Evolutionary conservation across 2,797 vertebrate species (phyloP).

Genomic region (Oophaga sylvatica): DNA sequence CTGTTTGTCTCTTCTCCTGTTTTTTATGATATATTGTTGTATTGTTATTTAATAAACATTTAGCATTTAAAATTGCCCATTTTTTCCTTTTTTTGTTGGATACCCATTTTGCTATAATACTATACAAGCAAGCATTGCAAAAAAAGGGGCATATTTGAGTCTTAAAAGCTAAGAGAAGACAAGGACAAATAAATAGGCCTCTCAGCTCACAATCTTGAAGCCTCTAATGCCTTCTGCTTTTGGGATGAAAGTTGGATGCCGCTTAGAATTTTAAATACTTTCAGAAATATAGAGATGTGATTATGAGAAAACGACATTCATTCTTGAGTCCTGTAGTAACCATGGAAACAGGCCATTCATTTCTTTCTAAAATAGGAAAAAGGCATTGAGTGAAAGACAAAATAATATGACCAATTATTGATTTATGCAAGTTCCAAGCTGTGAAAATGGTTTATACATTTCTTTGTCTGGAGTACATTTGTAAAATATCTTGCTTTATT

Average conservation of each 20-base stretch:
- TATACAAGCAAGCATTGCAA: neutral
- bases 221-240: conserved; percentile 19
- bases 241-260: conserved; percentile 34
- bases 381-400: conserved; percentile 43
- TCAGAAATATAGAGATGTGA: conserved; percentile 50
- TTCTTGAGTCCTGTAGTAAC: conserved; percentile 46
- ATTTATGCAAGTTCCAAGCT: conserved; percentile 57
- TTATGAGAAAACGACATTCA: conserved; percentile 43
- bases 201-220: neutral
- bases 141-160: neutral
- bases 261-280: conserved; percentile 51
- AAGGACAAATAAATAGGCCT: neutral
- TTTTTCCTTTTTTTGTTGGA: too few species aligned
- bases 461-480: conserved; percentile 52
- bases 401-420: conserved; percentile 59
- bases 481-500: conserved; percentile 47
- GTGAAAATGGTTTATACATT: conserved; percentile 49
- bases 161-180: neutral
- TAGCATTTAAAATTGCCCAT: too few species aligned
- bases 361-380: conserved; percentile 50
- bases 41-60: too few species aligned
- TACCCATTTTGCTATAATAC: too few species aligned
- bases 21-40: too few species aligned
- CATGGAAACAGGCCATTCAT: conserved; percentile 55
- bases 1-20: too few species aligned